Percentiles rank a stretch among this genome's conserved stretches.
These are phyloP conservation scores for Syrphus vitripennis DNA, from an alignment of 2,888 invertebrate species.

Conservation along the genomic window DNA sequence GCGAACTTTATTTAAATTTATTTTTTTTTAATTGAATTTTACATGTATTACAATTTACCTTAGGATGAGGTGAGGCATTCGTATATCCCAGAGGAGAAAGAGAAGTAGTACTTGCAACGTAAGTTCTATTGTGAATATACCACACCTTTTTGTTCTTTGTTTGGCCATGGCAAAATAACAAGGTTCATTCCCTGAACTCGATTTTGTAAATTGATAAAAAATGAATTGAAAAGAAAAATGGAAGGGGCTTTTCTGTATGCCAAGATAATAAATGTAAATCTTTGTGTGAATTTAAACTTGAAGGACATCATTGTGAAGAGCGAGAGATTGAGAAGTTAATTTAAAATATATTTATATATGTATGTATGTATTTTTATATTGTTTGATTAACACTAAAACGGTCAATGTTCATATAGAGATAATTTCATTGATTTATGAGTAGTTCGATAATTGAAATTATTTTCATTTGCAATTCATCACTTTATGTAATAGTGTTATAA, in stretches of 20 bases:
- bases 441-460: not conserved
- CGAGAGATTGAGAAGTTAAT: not conserved
- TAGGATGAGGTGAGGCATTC: not conserved
- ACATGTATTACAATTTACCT: not conserved
- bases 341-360: not conserved
- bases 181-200: slow-evolving; percentile 51
- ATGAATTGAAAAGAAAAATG: not conserved
- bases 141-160: not conserved
- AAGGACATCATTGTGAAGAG: not conserved
- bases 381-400: not conserved
- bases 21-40: not conserved
- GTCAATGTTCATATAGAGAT: not conserved
- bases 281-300: slow-evolving; percentile 3
- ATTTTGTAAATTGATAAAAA: slow-evolving; percentile 44
- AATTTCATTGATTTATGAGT: not conserved
- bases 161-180: slow-evolving; percentile 38
- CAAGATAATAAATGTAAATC: slow-evolving; percentile 4
- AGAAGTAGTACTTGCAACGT: not conserved
- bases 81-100: not conserved
- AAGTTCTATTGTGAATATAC: not conserved
- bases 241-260: not conserved
- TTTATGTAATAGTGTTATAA: too few relatives aligned
- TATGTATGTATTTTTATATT: too few relatives aligned
- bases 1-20: not conserved
- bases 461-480: not conserved